A percentile compares a stretch with the other conserved stretches of the same genome.
Evolutionary conservation across 2,888 invertebrate species (phyloP).

Genomic region (Odontomyia ornata): DNA sequence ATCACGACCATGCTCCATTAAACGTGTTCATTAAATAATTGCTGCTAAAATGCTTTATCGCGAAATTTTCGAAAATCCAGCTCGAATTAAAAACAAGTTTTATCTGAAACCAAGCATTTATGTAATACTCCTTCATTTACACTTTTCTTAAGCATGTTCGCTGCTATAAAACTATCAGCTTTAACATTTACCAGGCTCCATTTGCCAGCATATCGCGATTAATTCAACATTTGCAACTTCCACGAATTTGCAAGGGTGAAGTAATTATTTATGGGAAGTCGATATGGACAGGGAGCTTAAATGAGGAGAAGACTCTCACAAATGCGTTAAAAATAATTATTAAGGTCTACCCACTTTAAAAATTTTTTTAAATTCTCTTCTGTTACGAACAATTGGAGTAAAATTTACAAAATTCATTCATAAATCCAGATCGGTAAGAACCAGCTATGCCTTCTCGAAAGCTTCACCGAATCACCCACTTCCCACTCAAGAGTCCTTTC

Average conservation of each 20-base stretch:
- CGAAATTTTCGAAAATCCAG: not conserved
- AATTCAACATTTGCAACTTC: not conserved
- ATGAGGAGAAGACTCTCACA: too few relatives aligned
- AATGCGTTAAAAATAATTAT: too few relatives aligned
- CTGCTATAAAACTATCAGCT: not conserved
- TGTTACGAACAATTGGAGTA: too few relatives aligned
- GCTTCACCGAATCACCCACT: too few relatives aligned
- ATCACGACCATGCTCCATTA: slow-evolving; percentile 2
- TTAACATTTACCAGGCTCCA: not conserved
- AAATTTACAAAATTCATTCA: too few relatives aligned
- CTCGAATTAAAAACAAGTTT: not conserved
- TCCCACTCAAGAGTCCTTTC: not conserved
- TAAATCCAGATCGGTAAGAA: too few relatives aligned
- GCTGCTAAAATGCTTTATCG: slow-evolving; percentile 15
- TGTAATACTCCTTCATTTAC: not conserved
- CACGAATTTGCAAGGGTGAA: not conserved
- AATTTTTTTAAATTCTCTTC: too few relatives aligned
- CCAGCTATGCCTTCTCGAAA: too few relatives aligned
- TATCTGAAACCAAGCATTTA: not conserved
- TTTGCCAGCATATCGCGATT: not conserved
- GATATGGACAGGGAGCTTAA: not conserved
- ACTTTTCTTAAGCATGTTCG: not conserved
- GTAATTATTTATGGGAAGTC: not conserved
- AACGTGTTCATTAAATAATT: slow-evolving; percentile 36
- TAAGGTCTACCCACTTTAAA: too few relatives aligned